Conservation (phyloP, 2,113 vertebrate species). For the Micronycteris hirsuta region DNA sequence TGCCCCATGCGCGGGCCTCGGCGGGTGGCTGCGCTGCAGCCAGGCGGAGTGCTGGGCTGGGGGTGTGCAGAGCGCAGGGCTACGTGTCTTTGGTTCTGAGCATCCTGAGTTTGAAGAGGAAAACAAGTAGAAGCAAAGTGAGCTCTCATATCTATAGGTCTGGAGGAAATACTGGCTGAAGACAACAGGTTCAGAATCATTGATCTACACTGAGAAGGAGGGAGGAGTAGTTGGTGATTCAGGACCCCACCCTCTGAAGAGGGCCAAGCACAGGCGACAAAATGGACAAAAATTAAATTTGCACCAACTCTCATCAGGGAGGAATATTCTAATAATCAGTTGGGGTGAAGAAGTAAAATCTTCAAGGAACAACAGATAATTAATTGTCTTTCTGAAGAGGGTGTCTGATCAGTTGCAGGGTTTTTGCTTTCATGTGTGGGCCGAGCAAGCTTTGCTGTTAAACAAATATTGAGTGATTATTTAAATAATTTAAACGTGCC, state of each 20-base stretch:
- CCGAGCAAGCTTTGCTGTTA: background rate
- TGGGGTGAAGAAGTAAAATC: background rate
- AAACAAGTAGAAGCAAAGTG: background rate
- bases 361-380: background rate
- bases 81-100: background rate
- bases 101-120: background rate
- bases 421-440: background rate
- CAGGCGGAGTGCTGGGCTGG: background rate
- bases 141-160: background rate
- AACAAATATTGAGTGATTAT: background rate
- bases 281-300: background rate
- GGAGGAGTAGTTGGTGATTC: background rate
- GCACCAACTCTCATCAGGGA: background rate
- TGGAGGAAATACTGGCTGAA: background rate
- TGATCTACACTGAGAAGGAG: background rate
- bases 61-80: too few species aligned
- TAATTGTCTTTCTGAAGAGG: background rate
- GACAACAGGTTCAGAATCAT: background rate
- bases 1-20: background rate
- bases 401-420: background rate
- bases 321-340: background rate
- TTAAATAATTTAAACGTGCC: too few species aligned
- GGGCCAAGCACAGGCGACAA: background rate
- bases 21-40: background rate
- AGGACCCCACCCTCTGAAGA: background rate